phyloP scores from a whole-genome alignment of 2,113 vertebrate species.

The Ictalurus punctatus region DNA sequence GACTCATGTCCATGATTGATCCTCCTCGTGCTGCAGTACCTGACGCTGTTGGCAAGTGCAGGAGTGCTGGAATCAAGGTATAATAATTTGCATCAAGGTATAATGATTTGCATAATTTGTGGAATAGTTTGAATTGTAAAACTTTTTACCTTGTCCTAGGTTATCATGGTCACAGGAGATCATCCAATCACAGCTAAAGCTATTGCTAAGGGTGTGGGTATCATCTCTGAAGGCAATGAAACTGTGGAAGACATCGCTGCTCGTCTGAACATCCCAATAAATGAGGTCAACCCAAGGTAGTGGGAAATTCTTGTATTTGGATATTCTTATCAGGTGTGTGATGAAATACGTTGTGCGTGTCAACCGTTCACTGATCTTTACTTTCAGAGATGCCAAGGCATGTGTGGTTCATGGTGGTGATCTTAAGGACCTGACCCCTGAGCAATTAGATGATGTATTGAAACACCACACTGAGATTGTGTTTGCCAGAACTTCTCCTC shows the following conservation, averaged over 20 bases:
- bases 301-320: neutral
- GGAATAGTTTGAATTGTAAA: neutral
- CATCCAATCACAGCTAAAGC: slow-evolving; percentile 96
- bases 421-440: slow-evolving; percentile 83
- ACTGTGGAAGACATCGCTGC: slow-evolving; percentile 92
- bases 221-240: slow-evolving; percentile 94
- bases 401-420: slow-evolving; percentile 90
- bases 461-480: slow-evolving; percentile 91
- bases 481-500: slow-evolving; percentile 89
- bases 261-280: slow-evolving; percentile 89
- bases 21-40: slow-evolving; percentile 86
- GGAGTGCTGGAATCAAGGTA: slow-evolving; percentile 93
- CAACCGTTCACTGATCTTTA: neutral
- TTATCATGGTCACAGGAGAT: slow-evolving; percentile 95
- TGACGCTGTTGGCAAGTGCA: slow-evolving; percentile 90
- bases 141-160: slow-evolving; percentile 63
- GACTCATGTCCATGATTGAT: slow-evolving; percentile 95
- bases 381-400: slow-evolving; percentile 87
- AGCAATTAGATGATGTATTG: slow-evolving; percentile 88
- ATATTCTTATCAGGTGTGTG: neutral
- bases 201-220: slow-evolving; percentile 92
- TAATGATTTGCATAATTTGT: neutral
- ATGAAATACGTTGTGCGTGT: neutral
- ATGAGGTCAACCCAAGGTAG: slow-evolving; percentile 91
- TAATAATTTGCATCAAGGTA: slow-evolving; percentile 78